Percentiles rank a stretch among this genome's conserved stretches.
These are phyloP conservation scores for Dermatemys mawii DNA, from an alignment of 2,113 vertebrate species.

Conservation along the genomic window DNA sequence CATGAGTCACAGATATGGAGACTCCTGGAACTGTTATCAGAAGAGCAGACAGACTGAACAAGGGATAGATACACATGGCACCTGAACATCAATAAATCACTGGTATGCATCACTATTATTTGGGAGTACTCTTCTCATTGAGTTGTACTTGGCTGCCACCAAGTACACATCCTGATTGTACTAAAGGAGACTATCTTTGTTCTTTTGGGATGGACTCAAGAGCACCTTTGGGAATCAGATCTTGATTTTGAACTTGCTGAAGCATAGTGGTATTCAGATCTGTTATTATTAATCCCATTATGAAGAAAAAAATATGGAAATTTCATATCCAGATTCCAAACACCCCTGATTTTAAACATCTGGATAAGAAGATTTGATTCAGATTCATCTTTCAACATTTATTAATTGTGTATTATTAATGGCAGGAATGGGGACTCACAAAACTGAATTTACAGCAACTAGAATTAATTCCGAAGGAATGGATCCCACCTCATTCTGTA, in stretches of 20 bases:
- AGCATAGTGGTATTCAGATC: neutral
- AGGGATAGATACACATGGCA: neutral
- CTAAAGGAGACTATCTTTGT: neutral
- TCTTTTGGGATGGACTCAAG: accelerated
- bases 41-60: neutral
- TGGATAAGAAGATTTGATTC: neutral
- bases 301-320: neutral
- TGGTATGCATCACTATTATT: accelerated
- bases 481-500: neutral
- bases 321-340: neutral
- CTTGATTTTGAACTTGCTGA: neutral
- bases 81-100: neutral
- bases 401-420: neutral
- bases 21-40: neutral
- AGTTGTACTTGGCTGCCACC: neutral
- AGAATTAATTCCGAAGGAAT: neutral
- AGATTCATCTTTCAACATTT: neutral
- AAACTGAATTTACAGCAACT: neutral
- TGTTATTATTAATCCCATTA: neutral
- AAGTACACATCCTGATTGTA: neutral
- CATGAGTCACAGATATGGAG: neutral
- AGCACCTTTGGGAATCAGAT: neutral
- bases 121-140: neutral
- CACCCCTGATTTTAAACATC: neutral
- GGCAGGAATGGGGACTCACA: neutral